Base-by-base conservation (phyloP, 2,888 invertebrate species). In the Drosophila pegasa region DNA sequence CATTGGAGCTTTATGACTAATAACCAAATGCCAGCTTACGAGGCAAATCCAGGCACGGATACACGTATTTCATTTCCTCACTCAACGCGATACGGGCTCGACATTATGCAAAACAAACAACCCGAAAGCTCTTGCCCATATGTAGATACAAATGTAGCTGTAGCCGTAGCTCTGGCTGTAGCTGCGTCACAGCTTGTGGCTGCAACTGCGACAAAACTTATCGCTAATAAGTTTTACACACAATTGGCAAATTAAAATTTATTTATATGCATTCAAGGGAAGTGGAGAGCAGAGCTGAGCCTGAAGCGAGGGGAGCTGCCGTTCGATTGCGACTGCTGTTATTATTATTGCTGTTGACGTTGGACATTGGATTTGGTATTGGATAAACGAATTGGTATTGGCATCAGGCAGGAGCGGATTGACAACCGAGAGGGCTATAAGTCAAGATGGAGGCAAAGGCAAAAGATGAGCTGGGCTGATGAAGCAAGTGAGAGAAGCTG, bases 231-330 rank as follows among this genome's bases (percentile, higher is more conserved):
- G 81, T 84, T 78, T 81, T 74, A 76, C 74, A 75, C 75, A 82
- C 87, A 77, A 84, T 87, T 84, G 84, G 87, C 85, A 81, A 87
- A 84, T 85, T 87, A 70, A 74, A 81, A 81, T 87, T 84, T 84
- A 84, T 84, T 87, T 84, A 85, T 78, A 78, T 74, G 69, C 68
- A 52, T 33, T 56, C 62, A 37, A 22, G 38, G 51, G 57, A 27
- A 2, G 3, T 7, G 16, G 18, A 10, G 18, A n/a, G 18, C 12
- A 9, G 18, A 1, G n/a, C 16, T n/a, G 29, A 9, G n/a, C 20
- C 2, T n/a, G 18, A 10, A 25, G 18, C 2, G 9, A 38, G 59
- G 31, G 40, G 58, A 29, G 57, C 35, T 54, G 47, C 58, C 59
- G 69, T 73, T 77, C 78, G 73, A 31, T 77, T 45, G 65, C 18